A percentile compares a stretch with the other conserved stretches of the same genome.
These are phyloP conservation scores for Ophion ventricosus DNA, from an alignment of 2,888 invertebrate species.

Conservation along the genomic window DNA sequence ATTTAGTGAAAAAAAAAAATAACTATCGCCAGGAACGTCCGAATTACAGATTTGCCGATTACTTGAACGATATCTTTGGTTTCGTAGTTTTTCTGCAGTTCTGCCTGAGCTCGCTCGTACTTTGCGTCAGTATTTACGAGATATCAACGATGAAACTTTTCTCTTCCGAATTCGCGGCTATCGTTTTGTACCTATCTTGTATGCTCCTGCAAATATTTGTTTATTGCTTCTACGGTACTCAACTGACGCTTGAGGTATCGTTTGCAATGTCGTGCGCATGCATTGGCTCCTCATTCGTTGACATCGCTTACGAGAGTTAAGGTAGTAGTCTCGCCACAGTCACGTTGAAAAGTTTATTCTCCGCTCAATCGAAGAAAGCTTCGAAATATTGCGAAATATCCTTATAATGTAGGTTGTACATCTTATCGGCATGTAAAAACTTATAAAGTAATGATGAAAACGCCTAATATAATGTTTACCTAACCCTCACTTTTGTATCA, in stretches of 20 bases:
- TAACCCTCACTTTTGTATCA: too few relatives aligned
- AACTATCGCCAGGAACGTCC: neutral
- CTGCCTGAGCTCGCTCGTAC: slow-evolving; percentile 61
- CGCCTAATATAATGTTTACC: too few relatives aligned
- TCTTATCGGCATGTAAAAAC: too few relatives aligned
- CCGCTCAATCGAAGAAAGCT: too few relatives aligned
- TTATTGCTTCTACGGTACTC: slow-evolving; percentile 59
- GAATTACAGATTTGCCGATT: slow-evolving; percentile 55
- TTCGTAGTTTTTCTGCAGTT: slow-evolving; percentile 65
- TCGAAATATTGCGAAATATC: too few relatives aligned
- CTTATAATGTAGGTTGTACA: too few relatives aligned
- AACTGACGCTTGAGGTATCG: slow-evolving; percentile 61
- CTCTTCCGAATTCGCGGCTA: slow-evolving; percentile 60
- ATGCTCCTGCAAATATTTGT: slow-evolving; percentile 71
- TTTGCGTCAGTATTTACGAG: slow-evolving; percentile 69
- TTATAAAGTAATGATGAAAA: too few relatives aligned
- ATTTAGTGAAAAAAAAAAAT: neutral
- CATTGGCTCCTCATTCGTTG: neutral
- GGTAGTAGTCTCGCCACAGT: too few relatives aligned
- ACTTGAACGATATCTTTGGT: slow-evolving; percentile 63
- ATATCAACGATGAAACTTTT: slow-evolving; percentile 65
- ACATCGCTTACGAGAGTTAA: neutral
- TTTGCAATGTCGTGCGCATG: neutral
- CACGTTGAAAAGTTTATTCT: too few relatives aligned
- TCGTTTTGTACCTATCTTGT: slow-evolving; percentile 60